Conservation (phyloP, 1,140 invertebrate species). For the Papilio dardanus region DNA sequence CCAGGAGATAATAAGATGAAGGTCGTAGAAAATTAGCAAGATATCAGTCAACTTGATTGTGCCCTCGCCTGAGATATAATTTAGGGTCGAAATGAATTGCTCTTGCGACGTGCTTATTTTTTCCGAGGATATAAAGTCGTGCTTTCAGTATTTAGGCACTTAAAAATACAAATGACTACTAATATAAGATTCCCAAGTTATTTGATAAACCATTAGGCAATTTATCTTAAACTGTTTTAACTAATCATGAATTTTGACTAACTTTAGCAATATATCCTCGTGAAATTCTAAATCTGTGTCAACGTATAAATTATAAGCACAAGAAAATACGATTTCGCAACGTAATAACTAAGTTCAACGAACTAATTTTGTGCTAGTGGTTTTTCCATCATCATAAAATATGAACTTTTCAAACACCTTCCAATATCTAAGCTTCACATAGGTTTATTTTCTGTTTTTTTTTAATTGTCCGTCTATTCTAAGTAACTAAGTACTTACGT, state of each 20-base stretch:
- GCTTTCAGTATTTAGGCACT: neutral
- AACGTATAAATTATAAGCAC: neutral
- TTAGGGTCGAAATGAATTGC: slow-evolving; percentile 25
- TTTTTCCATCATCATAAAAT: too few relatives aligned
- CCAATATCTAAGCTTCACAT: too few relatives aligned
- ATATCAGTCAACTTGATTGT: slow-evolving; percentile 20
- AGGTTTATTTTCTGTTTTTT: too few relatives aligned
- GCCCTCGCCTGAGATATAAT: slow-evolving; percentile 6
- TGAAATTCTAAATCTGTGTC: neutral
- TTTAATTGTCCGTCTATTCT: too few relatives aligned
- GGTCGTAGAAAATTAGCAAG: neutral
- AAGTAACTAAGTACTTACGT: too few relatives aligned
- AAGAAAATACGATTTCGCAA: neutral
- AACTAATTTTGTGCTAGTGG: too few relatives aligned
- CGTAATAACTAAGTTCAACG: too few relatives aligned
- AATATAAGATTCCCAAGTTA: neutral
- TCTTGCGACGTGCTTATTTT: slow-evolving; percentile 34
- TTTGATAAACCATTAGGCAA: neutral
- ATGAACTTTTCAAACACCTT: too few relatives aligned
- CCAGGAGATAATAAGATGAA: neutral
- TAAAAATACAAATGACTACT: neutral
- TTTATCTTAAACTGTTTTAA: neutral
- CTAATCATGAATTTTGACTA: neutral
- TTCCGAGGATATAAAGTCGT: neutral
- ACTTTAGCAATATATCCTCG: neutral